These are phyloP conservation scores for Asobara japonica DNA, from an alignment of 1,140 invertebrate species.

Conservation along the genomic window DNA sequence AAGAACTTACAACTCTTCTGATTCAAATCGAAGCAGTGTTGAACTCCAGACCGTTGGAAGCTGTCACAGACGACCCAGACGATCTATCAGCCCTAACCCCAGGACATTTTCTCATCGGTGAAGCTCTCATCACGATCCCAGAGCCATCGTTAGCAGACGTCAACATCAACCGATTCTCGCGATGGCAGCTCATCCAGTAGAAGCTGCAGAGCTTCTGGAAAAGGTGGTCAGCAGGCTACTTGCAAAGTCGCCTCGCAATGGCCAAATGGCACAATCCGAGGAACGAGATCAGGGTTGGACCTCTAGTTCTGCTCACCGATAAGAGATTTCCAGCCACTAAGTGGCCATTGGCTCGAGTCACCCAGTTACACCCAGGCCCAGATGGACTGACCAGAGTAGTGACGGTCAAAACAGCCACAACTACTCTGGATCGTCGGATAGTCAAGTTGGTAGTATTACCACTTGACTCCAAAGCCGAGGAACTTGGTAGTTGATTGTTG, in stretches of 20 bases:
- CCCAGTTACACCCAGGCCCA: too few relatives aligned
- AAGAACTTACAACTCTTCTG: constrained; percentile 43
- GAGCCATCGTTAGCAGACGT: constrained; percentile 38
- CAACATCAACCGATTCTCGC: background rate
- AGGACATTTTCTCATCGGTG: constrained; percentile 37
- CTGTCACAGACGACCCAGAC: too few relatives aligned
- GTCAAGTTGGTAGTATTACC: too few relatives aligned
- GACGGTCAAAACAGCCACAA: too few relatives aligned
- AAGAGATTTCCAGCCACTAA: too few relatives aligned
- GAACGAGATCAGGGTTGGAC: constrained; percentile 2
- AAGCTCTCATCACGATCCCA: constrained; percentile 27
- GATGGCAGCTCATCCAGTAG: constrained; percentile 33
- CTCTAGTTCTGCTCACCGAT: constrained; percentile 5
- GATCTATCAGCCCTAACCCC: too few relatives aligned
- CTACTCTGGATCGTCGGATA: too few relatives aligned
- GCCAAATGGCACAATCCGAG: constrained; percentile 15
- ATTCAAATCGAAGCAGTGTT: constrained; percentile 47
- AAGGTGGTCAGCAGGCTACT: background rate
- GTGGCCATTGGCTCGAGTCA: too few relatives aligned
- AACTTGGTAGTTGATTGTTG: too few relatives aligned
- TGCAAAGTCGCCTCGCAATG: background rate
- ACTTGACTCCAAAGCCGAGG: too few relatives aligned
- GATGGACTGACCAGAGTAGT: too few relatives aligned
- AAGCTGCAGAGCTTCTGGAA: constrained; percentile 36
- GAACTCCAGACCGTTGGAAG: constrained; percentile 43